Base-by-base conservation (phyloP, 1,140 invertebrate genomes). In the Acyrthosiphon pisum region DNA sequence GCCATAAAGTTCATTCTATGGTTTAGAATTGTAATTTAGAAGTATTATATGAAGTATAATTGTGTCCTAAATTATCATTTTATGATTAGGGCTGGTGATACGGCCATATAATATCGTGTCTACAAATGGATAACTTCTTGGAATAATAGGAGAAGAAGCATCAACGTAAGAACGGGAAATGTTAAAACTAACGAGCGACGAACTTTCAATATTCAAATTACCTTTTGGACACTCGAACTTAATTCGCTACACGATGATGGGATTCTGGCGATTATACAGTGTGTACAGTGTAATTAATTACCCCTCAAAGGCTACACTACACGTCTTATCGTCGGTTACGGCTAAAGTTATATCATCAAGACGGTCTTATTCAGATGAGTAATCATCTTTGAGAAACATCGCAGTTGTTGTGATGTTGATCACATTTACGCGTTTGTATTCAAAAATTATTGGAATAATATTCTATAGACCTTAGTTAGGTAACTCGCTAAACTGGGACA, bases 201-300 rank as follows among this genome's bases (percentile, higher is more conserved):
- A 76, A 76, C 60, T 76, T 56, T 84, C 41, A 26, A 41, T 84
- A 41, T 84, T 41, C 83, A 84, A 84, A 87, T 87, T 87, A 87
- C 41, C 84, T 87, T 87, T 87, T 46, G 41, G 84, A 87, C 41
- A 87, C 41, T 26, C 44, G 41, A 44, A 46, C 26, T 6, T 44
- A 87, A 87, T 44, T 46, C 23, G 23, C 14, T n/a, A 30, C 14
- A 87, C 88, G 48, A 90, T 56, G 50, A 90, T 90, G 48, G 22
- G 41, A 56, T 53, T 53, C 14, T 22, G 50, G n/a, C 22, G 37
- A 41, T 84, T 84, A 41, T 44, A 23, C 26, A 84, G 37, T 41
- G 23, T 84, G 41, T 41, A 26, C 83, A 26, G n/a, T 35, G 88
- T 90, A 90, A 90, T 90, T 90, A 90, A 90, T 90, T 90, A 90